phyloP scores from a whole-genome alignment of 2,888 invertebrate species.

The Xylota sylvarum region DNA sequence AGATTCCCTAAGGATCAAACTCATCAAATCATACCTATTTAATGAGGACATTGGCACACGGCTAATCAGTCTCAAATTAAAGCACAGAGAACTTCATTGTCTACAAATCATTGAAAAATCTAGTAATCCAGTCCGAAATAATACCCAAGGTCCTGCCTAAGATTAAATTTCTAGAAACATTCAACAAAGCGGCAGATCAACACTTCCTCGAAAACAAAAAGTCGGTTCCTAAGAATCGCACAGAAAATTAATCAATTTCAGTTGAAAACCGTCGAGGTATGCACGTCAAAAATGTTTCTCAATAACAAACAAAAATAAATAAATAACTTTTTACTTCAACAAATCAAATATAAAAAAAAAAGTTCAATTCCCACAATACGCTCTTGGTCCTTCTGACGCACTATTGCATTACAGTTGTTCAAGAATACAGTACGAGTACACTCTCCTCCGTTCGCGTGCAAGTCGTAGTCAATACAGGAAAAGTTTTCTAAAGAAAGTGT shows the following conservation, averaged over 20 bases:
- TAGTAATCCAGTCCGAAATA: too few species aligned
- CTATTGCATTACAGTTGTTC: conserved; percentile 1
- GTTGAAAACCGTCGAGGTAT: neutral
- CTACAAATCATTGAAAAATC: too few species aligned
- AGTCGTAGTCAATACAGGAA: neutral
- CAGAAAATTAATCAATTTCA: conserved; percentile 1
- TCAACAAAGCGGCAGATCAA: too few species aligned
- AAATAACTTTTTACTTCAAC: conserved; percentile 18
- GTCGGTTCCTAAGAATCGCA: too few species aligned
- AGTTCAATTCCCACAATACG: conserved; percentile 15
- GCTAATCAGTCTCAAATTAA: too few species aligned
- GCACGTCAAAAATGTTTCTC: conserved; percentile 9
- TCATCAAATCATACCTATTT: too few species aligned
- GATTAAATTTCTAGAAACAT: too few species aligned
- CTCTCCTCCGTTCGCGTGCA: neutral
- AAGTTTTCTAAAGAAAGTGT: conserved; percentile 16
- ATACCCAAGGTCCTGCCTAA: too few species aligned
- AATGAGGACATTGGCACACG: too few species aligned
- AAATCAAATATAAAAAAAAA: conserved; percentile 15
- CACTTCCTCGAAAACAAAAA: neutral
- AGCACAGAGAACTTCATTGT: too few species aligned
- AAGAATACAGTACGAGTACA: neutral
- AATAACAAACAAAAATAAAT: neutral
- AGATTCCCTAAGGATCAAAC: too few species aligned
- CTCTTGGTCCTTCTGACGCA: conserved; percentile 3